Evolutionary conservation across 1,140 invertebrate genomes (phyloP), one percentile per base, ranked within the genome.

Genomic region (Trichonephila clavata): DNA sequence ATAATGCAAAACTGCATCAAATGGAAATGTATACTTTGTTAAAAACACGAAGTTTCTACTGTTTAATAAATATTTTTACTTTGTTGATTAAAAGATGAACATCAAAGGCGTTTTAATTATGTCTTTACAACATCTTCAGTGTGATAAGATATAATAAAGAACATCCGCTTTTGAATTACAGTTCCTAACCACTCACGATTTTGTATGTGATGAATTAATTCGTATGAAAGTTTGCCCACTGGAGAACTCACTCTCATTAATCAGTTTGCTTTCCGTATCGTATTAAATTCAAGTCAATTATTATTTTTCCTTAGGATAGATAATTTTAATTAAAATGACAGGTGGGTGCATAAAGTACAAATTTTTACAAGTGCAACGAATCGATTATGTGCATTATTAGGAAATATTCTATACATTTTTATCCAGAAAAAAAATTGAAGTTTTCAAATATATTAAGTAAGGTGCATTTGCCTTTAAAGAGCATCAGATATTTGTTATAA

Each of bases 261-360:
- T 88, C 86, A 88, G 32, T 24, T n/a, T 14, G 59, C 20, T 14
- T 21, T 88, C 84, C 61, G 63, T 88, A 88, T 88, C 68, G 86
- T 88, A 88, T 88, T 88, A 61, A 88, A 88, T 68, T 88, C 61
- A 88, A 88, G 86, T 27, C 86, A 88, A 68, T 88, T 88, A 68
- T 88, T 88, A 88, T 68, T 86, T 61, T 61, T 65, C 63, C 14
- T 6, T 20, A 61, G 39, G 60, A 88, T 16, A 68, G 86, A 88
- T n/a, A 39, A 88, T 88, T 88, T 65, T 88, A 88, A 68, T 27
- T 43, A 39, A 20, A 68, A 32, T 88, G 86, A 88, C 86, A 88
- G 8, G 60, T 32, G 86, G 18, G n/a, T n/a, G n/a, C n/a, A n/a
- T n/a, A n/a, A n/a, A 61, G 18, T 7, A 24, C 61, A 8, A 24